Evolutionary conservation across 1,140 invertebrate genomes (phyloP).

Genomic region (Drosophila bocki): DNA sequence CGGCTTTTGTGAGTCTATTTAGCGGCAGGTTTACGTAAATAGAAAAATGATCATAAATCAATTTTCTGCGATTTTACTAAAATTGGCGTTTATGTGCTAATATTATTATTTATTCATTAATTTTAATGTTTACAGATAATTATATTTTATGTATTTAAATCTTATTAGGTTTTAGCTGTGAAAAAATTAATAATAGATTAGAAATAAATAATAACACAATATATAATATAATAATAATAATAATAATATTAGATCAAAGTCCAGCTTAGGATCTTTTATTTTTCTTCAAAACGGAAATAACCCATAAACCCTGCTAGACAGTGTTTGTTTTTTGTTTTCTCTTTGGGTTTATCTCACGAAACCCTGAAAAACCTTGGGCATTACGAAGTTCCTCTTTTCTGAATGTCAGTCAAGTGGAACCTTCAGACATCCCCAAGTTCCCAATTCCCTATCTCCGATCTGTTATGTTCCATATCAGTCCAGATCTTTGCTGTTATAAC

Average conservation of each 20-base stretch:
- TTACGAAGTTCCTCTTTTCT: neutral
- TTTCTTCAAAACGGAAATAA: neutral
- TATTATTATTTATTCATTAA: neutral
- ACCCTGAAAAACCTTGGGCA: neutral
- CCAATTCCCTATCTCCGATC: slow-evolving; percentile 4
- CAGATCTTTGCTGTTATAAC: slow-evolving; percentile 28
- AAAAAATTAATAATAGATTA: neutral
- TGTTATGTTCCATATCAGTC: slow-evolving; percentile 10
- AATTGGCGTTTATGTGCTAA: neutral
- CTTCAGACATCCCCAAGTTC: slow-evolving; percentile 18
- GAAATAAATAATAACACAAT: neutral
- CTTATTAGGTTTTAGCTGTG: neutral
- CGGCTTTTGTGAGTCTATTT: slow-evolving; percentile 7
- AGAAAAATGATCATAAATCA: neutral
- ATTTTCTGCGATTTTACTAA: neutral
- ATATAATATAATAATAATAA: too few relatives aligned
- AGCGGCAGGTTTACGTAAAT: neutral
- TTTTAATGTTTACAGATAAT: neutral
- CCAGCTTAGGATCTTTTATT: neutral
- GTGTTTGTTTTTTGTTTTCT: neutral
- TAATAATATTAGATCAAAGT: too few relatives aligned
- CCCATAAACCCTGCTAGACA: neutral
- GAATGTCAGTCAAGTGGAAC: slow-evolving; percentile 17
- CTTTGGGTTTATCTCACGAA: neutral
- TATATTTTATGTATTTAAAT: neutral